These are phyloP conservation scores for Pogona vitticeps DNA, from an alignment of 2,113 vertebrate genomes.

Conservation along the genomic window DNA sequence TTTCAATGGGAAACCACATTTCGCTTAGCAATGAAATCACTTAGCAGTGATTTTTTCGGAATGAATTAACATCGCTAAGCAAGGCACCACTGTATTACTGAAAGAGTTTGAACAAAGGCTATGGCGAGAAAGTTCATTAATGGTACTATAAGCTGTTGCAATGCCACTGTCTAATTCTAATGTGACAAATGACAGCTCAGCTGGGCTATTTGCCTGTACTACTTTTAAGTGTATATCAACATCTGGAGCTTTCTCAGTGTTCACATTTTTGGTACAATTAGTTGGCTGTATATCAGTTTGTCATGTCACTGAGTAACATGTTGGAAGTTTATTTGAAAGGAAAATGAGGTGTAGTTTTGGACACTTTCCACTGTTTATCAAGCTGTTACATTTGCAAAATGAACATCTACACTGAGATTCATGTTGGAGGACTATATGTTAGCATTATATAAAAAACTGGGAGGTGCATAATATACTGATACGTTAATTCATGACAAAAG, in stretches of 20 bases:
- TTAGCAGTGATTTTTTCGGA: too few relatives aligned
- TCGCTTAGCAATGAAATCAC: too few relatives aligned
- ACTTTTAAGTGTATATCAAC: too few relatives aligned
- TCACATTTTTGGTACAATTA: conserved; percentile 25
- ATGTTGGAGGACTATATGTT: not conserved
- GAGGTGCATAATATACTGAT: conserved; percentile 11
- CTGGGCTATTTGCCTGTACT: too few relatives aligned
- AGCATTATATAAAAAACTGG: too few relatives aligned
- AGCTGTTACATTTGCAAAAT: not conserved
- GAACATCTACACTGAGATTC: conserved; percentile 2
- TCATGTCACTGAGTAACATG: conserved; percentile 14
- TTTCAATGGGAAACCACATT: too few relatives aligned
- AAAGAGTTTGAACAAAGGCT: not conserved
- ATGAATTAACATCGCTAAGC: too few relatives aligned
- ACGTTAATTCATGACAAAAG: conserved; percentile 6
- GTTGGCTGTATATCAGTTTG: conserved; percentile 14
- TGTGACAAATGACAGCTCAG: too few relatives aligned
- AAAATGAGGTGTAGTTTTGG: conserved; percentile 31
- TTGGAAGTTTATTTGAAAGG: conserved; percentile 49
- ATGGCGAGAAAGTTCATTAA: too few relatives aligned
- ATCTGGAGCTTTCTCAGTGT: not conserved
- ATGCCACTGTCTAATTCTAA: too few relatives aligned
- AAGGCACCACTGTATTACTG: too few relatives aligned
- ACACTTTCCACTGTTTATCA: conserved; percentile 20
- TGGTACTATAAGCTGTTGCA: too few relatives aligned